A percentile compares a stretch with the other conserved stretches of the same genome.
Evolutionary conservation across 2,888 invertebrate genomes (phyloP).

Genomic region (Eurois occulta): DNA sequence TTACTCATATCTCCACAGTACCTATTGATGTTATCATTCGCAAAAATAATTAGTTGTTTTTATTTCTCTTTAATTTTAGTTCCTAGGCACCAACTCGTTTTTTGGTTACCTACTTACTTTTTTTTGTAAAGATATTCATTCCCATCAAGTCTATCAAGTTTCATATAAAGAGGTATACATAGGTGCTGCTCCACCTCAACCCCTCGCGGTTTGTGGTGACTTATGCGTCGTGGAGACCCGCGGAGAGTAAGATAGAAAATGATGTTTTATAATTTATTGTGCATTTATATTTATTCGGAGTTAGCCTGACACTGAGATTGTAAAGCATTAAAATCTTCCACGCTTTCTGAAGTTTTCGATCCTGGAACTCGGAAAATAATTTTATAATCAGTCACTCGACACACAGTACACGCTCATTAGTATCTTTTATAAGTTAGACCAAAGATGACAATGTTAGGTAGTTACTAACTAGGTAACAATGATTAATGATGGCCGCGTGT

Average conservation of each 20-base stretch:
- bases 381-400: not conserved
- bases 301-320: not conserved
- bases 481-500: no score
- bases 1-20: not conserved
- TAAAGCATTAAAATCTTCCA: slow-evolving; percentile 24
- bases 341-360: slow-evolving; percentile 16
- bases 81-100: no score
- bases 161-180: no score
- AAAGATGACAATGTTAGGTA: not conserved
- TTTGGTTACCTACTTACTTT: not conserved
- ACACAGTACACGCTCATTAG: not conserved
- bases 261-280: slow-evolving; percentile 16
- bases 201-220: not conserved
- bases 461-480: not conserved
- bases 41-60: not conserved
- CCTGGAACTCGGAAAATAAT: slow-evolving; percentile 3
- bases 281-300: not conserved
- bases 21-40: not conserved
- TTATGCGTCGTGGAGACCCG: not conserved
- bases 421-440: not conserved
- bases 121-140: not conserved
- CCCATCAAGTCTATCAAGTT: not conserved
- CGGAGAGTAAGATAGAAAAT: not conserved
- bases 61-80: not conserved
- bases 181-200: not conserved